Evolutionary conservation across 2,113 vertebrate species (phyloP), one percentile per base, ranked within the genome.

Genomic region (Onychorhynchus coronatus): DNA sequence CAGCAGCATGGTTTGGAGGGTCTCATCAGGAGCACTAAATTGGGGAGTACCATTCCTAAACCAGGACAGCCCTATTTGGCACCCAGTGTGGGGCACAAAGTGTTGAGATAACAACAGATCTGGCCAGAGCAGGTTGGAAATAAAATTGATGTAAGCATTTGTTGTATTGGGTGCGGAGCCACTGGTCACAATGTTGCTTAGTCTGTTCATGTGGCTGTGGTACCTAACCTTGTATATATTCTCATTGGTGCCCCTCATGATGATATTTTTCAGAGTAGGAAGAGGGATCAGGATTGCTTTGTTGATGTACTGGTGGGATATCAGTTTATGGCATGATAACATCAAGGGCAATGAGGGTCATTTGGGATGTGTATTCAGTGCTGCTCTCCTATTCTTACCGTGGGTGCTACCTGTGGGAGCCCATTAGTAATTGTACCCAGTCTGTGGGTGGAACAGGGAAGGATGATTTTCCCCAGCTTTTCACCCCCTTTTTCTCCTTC

Each of bases 391-490:
- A 11, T 20, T 8, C 37, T 66, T 39, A 52, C 12, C 33, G 44
- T 37, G 44, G 8, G 11, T 15, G 23, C 44, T 74, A 8, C 1
- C 0, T 67, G 39, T 39, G 16, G 15, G 23, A 46, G 8, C 33
- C 19, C n/a, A 11, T 82, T 50, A 74, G 16, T 23, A 50, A 28
- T 46, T 20, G 20, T 20, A 20, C 41, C 31, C 5, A 23, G 5
- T 66, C 23, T 52, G 13, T 18, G 8, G 27, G 44, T 18, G 37
- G 24, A 61, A 59, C 20, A 27, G 33, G 39, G 27, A 8, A 50
- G 49, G 22, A 66, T 0, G 0, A 39, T 75, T 53, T 81, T n/a
- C 28, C 5, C 13, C 28, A 46, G 58, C 5, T 46, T 67, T 59
- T n/a, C 28, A 74, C 11, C 62, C 44, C 68, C 37, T 41, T 30